Base-by-base conservation (phyloP, 2,888 invertebrate genomes). In the Erynnis tages region DNA sequence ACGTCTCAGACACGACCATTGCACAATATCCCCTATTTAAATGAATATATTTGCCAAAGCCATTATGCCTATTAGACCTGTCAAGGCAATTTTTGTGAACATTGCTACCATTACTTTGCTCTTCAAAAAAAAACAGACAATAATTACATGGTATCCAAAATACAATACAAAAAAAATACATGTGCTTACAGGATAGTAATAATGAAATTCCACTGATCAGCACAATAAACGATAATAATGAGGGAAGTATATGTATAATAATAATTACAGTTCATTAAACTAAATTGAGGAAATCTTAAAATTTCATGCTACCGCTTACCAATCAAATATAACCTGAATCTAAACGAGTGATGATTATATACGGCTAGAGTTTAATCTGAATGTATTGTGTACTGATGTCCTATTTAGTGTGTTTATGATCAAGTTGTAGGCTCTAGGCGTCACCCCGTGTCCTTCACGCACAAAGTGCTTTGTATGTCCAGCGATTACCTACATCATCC, bases 61-160 rank as follows among this genome's bases (percentile, higher is more conserved):
- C 74, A 76, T 86, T 84, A 80, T 80, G 68, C 59, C 73, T 67
- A 71, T 76, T 79, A 77, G 76, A 71, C 78, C 74, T 78, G 78
- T 80, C 85, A 87, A 87, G 86, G 84, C 59, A 64, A 62, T 82
- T 82, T 82, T 85, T 78, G 81, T 78, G 79, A 83, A 53, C 45
- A 7, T 40, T 32, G 48, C 30, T 16, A 37, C 35, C 47, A n/a
- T n/a, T n/a, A n/a, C n/a, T n/a, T n/a, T n/a, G n/a, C n/a, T n/a
- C n/a, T n/a, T n/a, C 46, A 27, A 37, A 27, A 27, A 2, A 27
- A 8, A 7, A 27, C 8, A 6, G 10, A 11, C 10, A 30, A 11
- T 30, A 30, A 30, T 30, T 30, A 7, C 11, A 11, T 3, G n/a
- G 11, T 11, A 11, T 30, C 19, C 11, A 11, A 14, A 13, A n/a